Evolutionary conservation across 2,113 vertebrate species (phyloP), one percentile per base, ranked within the genome.

Genomic region (Oostethus manadensis): DNA sequence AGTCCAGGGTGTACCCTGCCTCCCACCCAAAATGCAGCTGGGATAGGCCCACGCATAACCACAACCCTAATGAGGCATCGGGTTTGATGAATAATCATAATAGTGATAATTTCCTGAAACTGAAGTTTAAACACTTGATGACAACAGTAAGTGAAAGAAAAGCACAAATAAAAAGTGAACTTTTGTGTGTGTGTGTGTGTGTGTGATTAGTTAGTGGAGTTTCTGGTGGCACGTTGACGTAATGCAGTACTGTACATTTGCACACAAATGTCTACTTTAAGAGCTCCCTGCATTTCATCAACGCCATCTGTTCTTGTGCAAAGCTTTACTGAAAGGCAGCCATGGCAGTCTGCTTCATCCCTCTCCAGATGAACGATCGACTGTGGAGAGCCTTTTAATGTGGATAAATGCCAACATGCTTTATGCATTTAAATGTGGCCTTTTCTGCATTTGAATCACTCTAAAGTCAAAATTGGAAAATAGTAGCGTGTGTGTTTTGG

Each of bases 241-340:
- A 81, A 7, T 33, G 29, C 29, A 33, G 8, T 33, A 33, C 70
- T 75, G 70, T 75, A 74, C 70, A 78, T 78, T 82, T 86, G 75
- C 80, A 78, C 80, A 82, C 73, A 81, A 83, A 84, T 83, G 77
- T 83, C 76, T 84, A 77, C 83, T 78, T 84, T 79, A 82, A 74
- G 66, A 76, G 77, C 72, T 33, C 64, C 72, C 60, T 9, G 46
- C 77, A 82, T 86, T 84, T 79, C 5, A 81, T 86, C 79, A 68
- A 81, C 78, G 76, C 86, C 86, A 87, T 87, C 86, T 87, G 86
- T 68, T 87, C 82, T 76, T 66, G 70, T 74, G 75, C 79, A 62
- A 72, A 81, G 82, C 71, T 83, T 84, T 79, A 77, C 67, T 85
- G 84, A 86, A 85, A 75, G 29, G 46, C 69, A 64, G 80, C 79